These are phyloP conservation scores for Chorisops tibialis DNA, from an alignment of 2,888 invertebrate genomes.

Conservation along the genomic window DNA sequence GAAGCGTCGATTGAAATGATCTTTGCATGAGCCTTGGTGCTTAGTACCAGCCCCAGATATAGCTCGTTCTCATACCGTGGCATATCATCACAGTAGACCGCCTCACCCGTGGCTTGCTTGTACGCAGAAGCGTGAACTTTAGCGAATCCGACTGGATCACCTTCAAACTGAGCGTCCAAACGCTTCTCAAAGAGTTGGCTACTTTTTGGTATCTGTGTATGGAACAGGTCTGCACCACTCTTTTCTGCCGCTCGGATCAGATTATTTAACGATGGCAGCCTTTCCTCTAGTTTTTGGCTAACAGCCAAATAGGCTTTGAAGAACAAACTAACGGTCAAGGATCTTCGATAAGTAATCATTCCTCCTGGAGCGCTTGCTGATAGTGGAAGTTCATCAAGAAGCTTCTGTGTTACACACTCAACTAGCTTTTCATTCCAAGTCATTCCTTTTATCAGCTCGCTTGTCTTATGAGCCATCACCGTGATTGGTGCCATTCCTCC, in stretches of 20 bases:
- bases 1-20: conserved; percentile 70
- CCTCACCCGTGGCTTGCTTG: conserved; percentile 90
- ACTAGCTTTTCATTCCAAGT: conserved; percentile 65
- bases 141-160: conserved; percentile 78
- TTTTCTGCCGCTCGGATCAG: conserved; percentile 43
- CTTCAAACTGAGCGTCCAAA: conserved; percentile 57
- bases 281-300: conserved; percentile 52
- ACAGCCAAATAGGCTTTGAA: conserved; percentile 67
- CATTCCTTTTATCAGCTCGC: conserved; percentile 57
- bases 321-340: conserved; percentile 73
- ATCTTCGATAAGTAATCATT: conserved; percentile 73
- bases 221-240: conserved; percentile 49
- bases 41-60: conserved; percentile 75
- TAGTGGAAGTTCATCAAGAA: conserved; percentile 74
- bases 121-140: conserved; percentile 75
- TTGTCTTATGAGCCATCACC: conserved; percentile 66
- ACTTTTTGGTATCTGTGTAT: conserved; percentile 44
- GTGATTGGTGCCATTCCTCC: conserved; percentile 94
- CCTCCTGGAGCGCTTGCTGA: conserved; percentile 79
- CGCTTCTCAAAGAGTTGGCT: conserved; percentile 54
- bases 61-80: conserved; percentile 73
- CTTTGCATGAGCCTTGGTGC: conserved; percentile 78
- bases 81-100: conserved; percentile 87
- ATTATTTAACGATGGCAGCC: conserved; percentile 37
- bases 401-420: conserved; percentile 58